Conservation (phyloP, 2,797 vertebrate genomes). For the Aselliscus stoliczkanus region DNA sequence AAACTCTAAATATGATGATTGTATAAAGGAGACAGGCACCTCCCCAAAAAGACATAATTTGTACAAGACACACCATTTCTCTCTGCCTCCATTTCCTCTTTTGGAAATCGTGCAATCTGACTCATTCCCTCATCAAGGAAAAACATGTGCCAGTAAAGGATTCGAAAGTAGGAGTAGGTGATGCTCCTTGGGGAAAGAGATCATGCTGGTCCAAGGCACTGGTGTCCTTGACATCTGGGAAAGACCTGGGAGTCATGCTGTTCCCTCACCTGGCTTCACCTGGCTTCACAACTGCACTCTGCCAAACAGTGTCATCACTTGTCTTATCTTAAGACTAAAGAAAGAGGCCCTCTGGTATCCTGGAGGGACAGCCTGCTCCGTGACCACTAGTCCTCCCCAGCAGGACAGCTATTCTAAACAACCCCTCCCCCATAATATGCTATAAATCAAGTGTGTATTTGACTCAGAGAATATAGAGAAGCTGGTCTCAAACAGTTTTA, state of each 20-base stretch:
- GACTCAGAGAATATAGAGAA: background rate
- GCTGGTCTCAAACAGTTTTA: background rate
- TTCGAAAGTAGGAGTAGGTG: background rate
- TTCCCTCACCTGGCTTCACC: background rate
- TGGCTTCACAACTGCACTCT: background rate
- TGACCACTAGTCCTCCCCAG: background rate
- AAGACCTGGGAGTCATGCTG: background rate
- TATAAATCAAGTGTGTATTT: background rate
- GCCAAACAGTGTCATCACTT: background rate
- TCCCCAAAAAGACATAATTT: background rate
- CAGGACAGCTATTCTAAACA: background rate
- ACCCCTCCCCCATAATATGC: background rate
- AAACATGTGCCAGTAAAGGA: background rate
- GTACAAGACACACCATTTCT: background rate
- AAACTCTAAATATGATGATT: background rate
- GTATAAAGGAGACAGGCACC: background rate
- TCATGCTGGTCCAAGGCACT: background rate
- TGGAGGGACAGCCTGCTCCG: background rate
- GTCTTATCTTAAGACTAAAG: background rate
- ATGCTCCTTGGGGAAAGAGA: background rate
- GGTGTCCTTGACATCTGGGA: background rate
- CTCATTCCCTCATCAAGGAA: background rate
- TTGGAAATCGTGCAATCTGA: background rate
- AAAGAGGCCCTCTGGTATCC: background rate
- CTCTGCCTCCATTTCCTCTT: background rate